Base-by-base conservation (phyloP, 2,888 invertebrate genomes). In the Chymomyza caudatula region DNA sequence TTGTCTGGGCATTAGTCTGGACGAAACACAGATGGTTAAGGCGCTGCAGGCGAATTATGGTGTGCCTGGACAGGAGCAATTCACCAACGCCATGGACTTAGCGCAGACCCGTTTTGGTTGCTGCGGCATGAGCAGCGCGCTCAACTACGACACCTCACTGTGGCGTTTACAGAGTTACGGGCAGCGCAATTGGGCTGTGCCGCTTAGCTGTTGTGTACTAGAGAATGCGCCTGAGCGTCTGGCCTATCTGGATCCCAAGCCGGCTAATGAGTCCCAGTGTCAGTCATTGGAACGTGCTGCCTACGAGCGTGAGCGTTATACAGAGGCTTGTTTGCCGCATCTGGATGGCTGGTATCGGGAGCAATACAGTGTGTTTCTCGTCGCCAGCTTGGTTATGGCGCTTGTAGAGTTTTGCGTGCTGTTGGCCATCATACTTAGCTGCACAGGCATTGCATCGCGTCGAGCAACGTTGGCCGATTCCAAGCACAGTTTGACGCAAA, bases 41-140 rank as follows among this genome's bases (percentile, higher is more conserved):
- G 93, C 94, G 0, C 90, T 96, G 73, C 96, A 96, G 88, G 92
- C 93, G 1, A 94, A 93, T 87, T 96, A 96, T 88, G 96, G 95
- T 1, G 92, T 95, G 20, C 94, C 95, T 0, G 95, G 95, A 19
- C 91, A 92, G 49, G 92, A 92, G 77, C 89, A 90, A 86, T 95
- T 95, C 87, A 96, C 96, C 4, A 94, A 94, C 20, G 95, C 96
- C 6, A 92, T 96, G 71, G 96, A 96, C 90, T 91, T 96, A 61
- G 94, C 94, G 0, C 96, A 96, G 89, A 94, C 93, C 0, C 80
- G 86, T 6, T 93, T 96, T 87, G 92, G 94, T 64, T 96, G 96
- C 86, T 96, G 96, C 88, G 96, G 96, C 23, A 94, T 96, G 89
- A 93, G 93, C 55, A 94, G 94, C 77, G 94, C 95, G 5, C 93